Evolutionary conservation across 2,888 invertebrate genomes (phyloP), one percentile per base, ranked within the genome.

Genomic region (Ophion obscuratus): DNA sequence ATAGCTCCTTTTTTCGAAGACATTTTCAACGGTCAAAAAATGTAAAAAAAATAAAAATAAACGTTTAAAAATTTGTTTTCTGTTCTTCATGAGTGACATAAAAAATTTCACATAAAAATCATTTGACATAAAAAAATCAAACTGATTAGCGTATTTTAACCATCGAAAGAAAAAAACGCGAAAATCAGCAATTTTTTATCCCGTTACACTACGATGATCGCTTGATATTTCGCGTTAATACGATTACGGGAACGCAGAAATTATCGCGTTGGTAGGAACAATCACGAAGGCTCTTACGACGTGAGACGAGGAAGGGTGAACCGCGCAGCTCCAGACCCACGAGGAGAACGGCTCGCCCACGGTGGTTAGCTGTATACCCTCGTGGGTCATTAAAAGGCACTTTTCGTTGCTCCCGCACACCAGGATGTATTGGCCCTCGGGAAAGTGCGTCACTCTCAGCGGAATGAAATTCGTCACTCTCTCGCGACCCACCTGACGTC

Each of bases 241-340:
- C 7, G 14, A 47, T 47, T 14, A 47, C 5, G 4, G 47, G 47
- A 47, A 47, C 3, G 17, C 17, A 53, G 53, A 0, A 17, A 53
- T 70, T 44, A 14, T 11, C 2, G 44, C 14, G 10, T 40, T 7
- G 44, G 17, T 66, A 20, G n/a, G 11, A 20, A 40, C 67, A 47
- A 47, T 70, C 5, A 9, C 20, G 3, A 53, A 36, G 61, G 4
- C 70, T 95, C 95, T 92, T 94, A 97, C 97, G 91, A 97, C 95
- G 93, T 95, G 96, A 87, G 96, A 96, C 10, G 97, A 96, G 91
- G 96, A 96, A 0, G 97, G 97, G 94, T 97, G 96, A 62, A 97
- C 95, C n/a, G 97, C 96, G 91, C 97, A 96, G 87, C 97, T 96
- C 98, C 98, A 98, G 61, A 98, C 96, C 98, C 98, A 98, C 0